These are phyloP conservation scores for Apodemia duryi DNA, from an alignment of 2,888 invertebrate genomes.

Conservation along the genomic window DNA sequence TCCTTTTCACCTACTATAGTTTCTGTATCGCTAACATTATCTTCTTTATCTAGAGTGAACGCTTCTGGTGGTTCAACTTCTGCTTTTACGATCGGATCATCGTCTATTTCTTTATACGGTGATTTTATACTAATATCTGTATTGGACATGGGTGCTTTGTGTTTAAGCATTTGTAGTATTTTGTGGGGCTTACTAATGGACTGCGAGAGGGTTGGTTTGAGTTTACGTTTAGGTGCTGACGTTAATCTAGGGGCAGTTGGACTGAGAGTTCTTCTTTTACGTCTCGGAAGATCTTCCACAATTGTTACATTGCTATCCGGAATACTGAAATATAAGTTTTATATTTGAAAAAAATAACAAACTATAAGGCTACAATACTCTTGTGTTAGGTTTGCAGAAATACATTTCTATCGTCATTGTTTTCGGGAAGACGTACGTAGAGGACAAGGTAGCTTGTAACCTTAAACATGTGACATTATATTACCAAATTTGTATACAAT, in stretches of 20 bases:
- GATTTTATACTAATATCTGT: constrained; percentile 23
- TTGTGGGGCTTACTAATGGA: constrained; percentile 49
- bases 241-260: constrained; percentile 48
- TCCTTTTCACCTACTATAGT: constrained; percentile 57
- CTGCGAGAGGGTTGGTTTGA: constrained; percentile 45
- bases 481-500: no score
- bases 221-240: constrained; percentile 54
- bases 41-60: constrained; percentile 56
- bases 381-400: no score
- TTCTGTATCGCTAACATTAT: constrained; percentile 54
- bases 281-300: constrained; percentile 53
- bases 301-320: constrained; percentile 54
- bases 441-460: no score
- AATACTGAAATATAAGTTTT: constrained; percentile 37
- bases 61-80: constrained; percentile 63
- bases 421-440: no score
- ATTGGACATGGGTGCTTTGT: constrained; percentile 47
- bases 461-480: no score
- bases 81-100: constrained; percentile 33
- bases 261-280: constrained; percentile 47
- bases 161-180: constrained; percentile 60
- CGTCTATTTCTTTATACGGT: constrained; percentile 39
- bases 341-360: neutral
- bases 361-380: no score
- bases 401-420: no score